Percentiles rank a stretch among this genome's conserved stretches.
phyloP scores from a whole-genome alignment of 2,113 vertebrate genomes.

The Asarcornis scutulata region DNA sequence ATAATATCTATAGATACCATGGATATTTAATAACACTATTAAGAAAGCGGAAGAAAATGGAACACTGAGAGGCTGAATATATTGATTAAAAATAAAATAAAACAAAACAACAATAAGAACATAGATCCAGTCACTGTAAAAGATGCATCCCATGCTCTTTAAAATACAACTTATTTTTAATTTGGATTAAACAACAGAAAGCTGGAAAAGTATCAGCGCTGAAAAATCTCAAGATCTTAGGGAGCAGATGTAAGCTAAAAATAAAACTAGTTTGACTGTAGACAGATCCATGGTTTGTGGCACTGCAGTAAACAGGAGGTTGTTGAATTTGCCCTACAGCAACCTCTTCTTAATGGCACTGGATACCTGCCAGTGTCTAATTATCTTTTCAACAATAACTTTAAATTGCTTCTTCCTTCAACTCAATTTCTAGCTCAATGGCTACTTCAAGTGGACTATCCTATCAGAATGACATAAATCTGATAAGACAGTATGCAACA shows the following conservation, averaged over 20 bases:
- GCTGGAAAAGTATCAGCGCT: background rate
- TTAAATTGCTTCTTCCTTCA: slow-evolving; percentile 40
- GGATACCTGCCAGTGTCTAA: slow-evolving; percentile 9
- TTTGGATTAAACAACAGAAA: background rate
- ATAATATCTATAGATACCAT: background rate
- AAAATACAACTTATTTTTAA: background rate
- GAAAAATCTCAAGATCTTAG: background rate
- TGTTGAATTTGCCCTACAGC: slow-evolving; percentile 18
- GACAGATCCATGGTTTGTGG: background rate
- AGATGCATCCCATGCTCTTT: background rate
- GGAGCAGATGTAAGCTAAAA: slow-evolving; percentile 9
- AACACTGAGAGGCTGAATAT: background rate
- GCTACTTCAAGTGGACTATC: background rate
- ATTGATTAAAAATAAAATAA: background rate
- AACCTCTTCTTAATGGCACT: background rate
- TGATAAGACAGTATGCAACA: background rate
- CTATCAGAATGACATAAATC: slow-evolving; percentile 12
- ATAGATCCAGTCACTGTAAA: background rate
- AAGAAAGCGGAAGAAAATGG: background rate
- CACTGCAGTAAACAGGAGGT: background rate
- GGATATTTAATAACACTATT: background rate
- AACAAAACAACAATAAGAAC: background rate
- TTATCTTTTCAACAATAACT: slow-evolving; percentile 12
- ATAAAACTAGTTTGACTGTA: background rate
- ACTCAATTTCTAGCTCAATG: background rate